Evolutionary conservation across 2,888 invertebrate species (phyloP).

Genomic region (Hartigia nigra): DNA sequence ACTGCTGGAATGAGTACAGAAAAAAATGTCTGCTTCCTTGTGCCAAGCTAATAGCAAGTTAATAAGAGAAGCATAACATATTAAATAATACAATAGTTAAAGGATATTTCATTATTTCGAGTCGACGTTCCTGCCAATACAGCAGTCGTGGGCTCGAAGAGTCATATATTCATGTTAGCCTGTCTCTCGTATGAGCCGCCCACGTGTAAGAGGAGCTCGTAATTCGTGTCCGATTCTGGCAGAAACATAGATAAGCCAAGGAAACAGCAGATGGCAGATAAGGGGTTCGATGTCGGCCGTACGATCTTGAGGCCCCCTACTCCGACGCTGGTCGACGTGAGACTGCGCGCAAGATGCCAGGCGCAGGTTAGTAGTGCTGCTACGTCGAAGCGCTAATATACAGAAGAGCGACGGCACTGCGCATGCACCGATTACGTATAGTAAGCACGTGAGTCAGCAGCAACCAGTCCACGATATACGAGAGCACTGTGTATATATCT

Average conservation of each 20-base stretch:
- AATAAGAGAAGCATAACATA: not conserved
- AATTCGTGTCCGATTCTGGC: conserved; percentile 47
- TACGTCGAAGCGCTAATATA: too few relatives aligned
- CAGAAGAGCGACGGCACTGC: not conserved
- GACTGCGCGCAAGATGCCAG: not conserved
- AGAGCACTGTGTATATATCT: not conserved
- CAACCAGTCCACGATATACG: not conserved
- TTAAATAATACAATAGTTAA: not conserved
- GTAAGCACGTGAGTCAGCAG: conserved; percentile 10
- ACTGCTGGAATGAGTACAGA: not conserved
- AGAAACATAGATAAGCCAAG: conserved; percentile 48
- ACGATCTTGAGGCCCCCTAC: not conserved
- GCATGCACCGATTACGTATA: not conserved
- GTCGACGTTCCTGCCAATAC: not conserved
- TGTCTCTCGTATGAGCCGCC: not conserved
- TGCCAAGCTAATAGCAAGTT: not conserved
- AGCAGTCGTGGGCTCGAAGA: too few relatives aligned
- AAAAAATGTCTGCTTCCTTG: not conserved
- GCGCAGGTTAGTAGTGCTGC: not conserved
- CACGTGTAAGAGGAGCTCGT: conserved; percentile 13
- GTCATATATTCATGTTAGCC: not conserved
- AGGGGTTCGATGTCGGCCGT: not conserved
- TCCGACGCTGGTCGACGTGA: not conserved
- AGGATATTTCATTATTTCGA: not conserved
- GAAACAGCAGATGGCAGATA: conserved; percentile 26